Evolutionary conservation across 2,888 invertebrate genomes (phyloP), one percentile per base, ranked within the genome.

Genomic region (Cosmia trapezina): DNA sequence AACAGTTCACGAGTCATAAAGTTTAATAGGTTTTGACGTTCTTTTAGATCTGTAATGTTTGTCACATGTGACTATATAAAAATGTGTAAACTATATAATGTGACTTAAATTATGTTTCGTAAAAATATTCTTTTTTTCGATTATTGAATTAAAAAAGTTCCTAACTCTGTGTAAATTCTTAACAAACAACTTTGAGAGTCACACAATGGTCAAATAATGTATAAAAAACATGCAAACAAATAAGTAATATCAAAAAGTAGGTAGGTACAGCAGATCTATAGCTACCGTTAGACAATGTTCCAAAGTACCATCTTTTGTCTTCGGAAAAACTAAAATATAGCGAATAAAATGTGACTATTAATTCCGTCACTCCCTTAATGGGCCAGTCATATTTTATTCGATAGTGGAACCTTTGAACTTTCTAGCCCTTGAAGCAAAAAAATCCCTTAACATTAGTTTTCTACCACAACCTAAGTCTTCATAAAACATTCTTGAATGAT

Each of bases 111-210:
- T 60, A 54, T 68, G n/a, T 68, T 65, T 74, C 22, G 22, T 8
- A 6, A 57, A 64, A 6, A 33, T 0, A 68, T 28, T 28, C 3
- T 28, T 28, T 61, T 76, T 69, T 54, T 33, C 43, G 19, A 69
- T 76, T 76, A 43, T 73, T 54, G 14, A n/a, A 76, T 76, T 68
- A 49, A 43, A 65, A 76, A 74, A 74, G 49, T 69, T 74, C 17
- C 33, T 8, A 68, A 28, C 28, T 28, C 3, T 28, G 1, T 28
- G n/a, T 19, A 57, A 63, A 57, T 74, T 73, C 37, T 59, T 7
- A 45, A 37, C 17, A 59, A 53, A 75, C 12, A 67, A 76, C 28
- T 60, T 74, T 47, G 33, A 60, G 76, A 74, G 47, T 53, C 53
- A 68, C 51, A 53, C 28, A 53, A 47, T 47, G 28, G 6, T 4